phyloP scores from a whole-genome alignment of 2,888 invertebrate genomes.

The Diarsia rubi region DNA sequence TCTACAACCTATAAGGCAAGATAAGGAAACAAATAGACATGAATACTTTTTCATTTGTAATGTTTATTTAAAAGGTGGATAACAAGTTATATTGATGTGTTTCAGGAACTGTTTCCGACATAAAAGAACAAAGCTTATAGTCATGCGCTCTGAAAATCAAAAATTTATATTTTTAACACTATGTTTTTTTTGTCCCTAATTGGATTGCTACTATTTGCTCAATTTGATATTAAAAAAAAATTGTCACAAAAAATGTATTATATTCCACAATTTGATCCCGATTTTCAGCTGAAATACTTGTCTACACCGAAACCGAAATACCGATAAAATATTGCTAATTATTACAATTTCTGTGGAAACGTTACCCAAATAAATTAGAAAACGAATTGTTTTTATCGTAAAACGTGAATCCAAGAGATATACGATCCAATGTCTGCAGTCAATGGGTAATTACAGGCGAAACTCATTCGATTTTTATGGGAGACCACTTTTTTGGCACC shows the following conservation, averaged over 20 bases:
- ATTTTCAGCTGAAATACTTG: constrained; percentile 19
- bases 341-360: constrained; percentile 42
- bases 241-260: neutral
- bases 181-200: too few relatives aligned
- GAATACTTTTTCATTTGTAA: neutral
- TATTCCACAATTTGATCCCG: neutral
- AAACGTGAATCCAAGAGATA: constrained; percentile 58
- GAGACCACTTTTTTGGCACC: constrained; percentile 58
- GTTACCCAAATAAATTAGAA: constrained; percentile 61
- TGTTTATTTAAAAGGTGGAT: neutral
- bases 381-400: constrained; percentile 66
- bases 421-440: constrained; percentile 65
- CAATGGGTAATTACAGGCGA: constrained; percentile 69
- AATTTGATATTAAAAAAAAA: neutral
- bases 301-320: neutral
- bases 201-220: neutral
- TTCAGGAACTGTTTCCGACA: neutral
- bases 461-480: constrained; percentile 68
- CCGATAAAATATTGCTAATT: constrained; percentile 57
- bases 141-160: neutral
- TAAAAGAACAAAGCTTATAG: neutral
- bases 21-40: neutral
- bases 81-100: neutral
- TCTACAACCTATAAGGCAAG: too few relatives aligned
- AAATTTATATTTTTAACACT: neutral